Base-by-base conservation (phyloP, 1,140 invertebrate species). In the Venustaconcha ellipsiformis region DNA sequence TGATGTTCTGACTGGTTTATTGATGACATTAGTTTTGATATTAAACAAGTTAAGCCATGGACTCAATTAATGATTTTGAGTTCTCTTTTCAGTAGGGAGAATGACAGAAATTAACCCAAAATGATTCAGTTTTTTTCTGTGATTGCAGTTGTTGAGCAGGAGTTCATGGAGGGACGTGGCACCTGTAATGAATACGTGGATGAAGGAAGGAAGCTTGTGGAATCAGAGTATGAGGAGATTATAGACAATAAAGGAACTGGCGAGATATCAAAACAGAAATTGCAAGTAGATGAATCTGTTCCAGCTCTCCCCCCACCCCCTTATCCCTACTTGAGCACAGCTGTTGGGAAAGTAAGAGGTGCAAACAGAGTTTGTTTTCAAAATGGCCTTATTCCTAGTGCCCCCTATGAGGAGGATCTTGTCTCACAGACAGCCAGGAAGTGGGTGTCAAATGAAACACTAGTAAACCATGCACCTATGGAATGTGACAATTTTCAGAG, bases 401-500 rank as follows among this genome's bases (percentile, higher is more conserved):
- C 75, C 55, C 75, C 75, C 13, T 77, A 59, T 62, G 75, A 72
- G 37, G 75, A 77, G 23, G 75, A 77, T 17, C 48, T 77, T n/a
- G 58, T 55, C 20, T 48, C 37, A 48, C 63, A 72, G n/a, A 72
- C 70, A 18, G 55, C 30, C 56, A 14, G 70, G 56, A 72, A 66
- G 67, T 67, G 63, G 62, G 64, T 72, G 70, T 70, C 69, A 58
- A 77, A 77, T 72, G 75, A 77, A 18, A 48, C 37, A 11, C 37
- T 48, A 48, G 37, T 48, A 11, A 48, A 48, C 37, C 37, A 48
- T 48, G 37, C 37, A 48, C 37, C 37, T 2, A 48, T 48, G 37
- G 37, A 48, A 48, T 48, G 37, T 48, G 37, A 48, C 37, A 48
- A 48, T 48, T 48, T 48, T 48, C 37, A 48, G 6, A 4, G 37